Conservation (phyloP, 2,888 invertebrate species). For the Melanchra persicariae region DNA sequence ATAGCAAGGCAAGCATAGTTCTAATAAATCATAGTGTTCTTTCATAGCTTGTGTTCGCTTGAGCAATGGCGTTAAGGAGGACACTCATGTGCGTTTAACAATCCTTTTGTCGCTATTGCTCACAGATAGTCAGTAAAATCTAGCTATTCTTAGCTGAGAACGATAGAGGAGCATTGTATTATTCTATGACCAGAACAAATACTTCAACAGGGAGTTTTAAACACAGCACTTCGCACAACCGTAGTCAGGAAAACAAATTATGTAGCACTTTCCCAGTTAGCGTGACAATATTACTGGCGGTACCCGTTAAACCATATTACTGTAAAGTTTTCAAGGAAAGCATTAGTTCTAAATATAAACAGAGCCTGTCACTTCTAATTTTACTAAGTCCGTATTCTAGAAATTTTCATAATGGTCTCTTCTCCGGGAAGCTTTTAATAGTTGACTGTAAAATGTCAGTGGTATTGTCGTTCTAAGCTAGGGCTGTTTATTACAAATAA, state of each 20-base stretch:
- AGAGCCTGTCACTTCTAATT: slow-evolving; percentile 50
- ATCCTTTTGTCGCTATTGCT: neutral
- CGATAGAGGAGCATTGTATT: neutral
- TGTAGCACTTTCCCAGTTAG: slow-evolving; percentile 34
- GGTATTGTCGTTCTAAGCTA: neutral
- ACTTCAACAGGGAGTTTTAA: neutral
- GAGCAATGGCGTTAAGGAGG: neutral
- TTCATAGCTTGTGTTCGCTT: neutral
- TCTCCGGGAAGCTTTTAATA: slow-evolving; percentile 34
- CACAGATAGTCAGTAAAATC: neutral
- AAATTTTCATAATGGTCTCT: slow-evolving; percentile 41
- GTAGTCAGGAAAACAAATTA: slow-evolving; percentile 22
- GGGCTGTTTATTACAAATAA: no score
- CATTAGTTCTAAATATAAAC: slow-evolving; percentile 59
- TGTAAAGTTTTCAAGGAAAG: slow-evolving; percentile 48
- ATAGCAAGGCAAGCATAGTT: no score
- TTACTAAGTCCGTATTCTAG: slow-evolving; percentile 40
- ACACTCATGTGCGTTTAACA: neutral
- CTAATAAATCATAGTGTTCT: no score
- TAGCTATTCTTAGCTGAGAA: neutral
- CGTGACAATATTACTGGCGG: slow-evolving; percentile 41
- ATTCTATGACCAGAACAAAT: slow-evolving; percentile 6
- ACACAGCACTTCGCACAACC: slow-evolving; percentile 1
- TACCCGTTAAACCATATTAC: slow-evolving; percentile 30
- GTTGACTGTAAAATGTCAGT: slow-evolving; percentile 36